A percentile compares a stretch with the other conserved stretches of the same genome.
These are phyloP conservation scores for Pteromalus puparum DNA, from an alignment of 1,140 invertebrate species.

Conservation along the genomic window DNA sequence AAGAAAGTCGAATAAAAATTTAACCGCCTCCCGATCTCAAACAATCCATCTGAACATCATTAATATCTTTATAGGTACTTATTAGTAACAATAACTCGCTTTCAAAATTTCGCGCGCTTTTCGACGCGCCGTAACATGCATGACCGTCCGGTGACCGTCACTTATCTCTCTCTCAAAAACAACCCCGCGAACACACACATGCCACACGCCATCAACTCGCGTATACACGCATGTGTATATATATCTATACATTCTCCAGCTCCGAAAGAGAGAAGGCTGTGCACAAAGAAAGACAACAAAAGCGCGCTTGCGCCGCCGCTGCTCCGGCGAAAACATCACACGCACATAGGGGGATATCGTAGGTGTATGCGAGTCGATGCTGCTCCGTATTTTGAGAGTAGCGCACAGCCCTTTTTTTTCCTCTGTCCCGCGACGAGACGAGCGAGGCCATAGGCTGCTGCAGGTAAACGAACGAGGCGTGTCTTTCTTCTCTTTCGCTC, in stretches of 20 bases:
- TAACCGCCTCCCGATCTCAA: too few relatives aligned
- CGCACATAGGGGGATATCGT: not conserved
- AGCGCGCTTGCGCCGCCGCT: not conserved
- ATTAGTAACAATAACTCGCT: not conserved
- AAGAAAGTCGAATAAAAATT: too few relatives aligned
- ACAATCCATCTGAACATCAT: too few relatives aligned
- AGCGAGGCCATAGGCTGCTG: not conserved
- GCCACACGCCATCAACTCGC: too few relatives aligned
- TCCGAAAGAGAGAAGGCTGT: not conserved
- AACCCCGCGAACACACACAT: not conserved
- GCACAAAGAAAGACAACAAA: conserved; percentile 1
- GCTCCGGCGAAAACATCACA: not conserved
- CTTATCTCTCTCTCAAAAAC: not conserved
- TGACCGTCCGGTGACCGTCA: not conserved
- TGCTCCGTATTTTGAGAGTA: conserved; percentile 23
- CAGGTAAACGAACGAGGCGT: conserved; percentile 11
- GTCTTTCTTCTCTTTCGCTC: conserved; percentile 6
- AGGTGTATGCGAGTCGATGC: not conserved
- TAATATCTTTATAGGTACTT: too few relatives aligned
- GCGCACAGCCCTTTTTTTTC: conserved; percentile 1
- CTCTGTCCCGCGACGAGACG: not conserved
- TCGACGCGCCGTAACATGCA: not conserved
- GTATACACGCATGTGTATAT: too few relatives aligned
- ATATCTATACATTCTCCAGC: too few relatives aligned
- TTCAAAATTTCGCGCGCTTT: not conserved